These are phyloP conservation scores for Macaca nemestrina DNA, from an alignment of 2,113 vertebrate species.

Conservation along the genomic window DNA sequence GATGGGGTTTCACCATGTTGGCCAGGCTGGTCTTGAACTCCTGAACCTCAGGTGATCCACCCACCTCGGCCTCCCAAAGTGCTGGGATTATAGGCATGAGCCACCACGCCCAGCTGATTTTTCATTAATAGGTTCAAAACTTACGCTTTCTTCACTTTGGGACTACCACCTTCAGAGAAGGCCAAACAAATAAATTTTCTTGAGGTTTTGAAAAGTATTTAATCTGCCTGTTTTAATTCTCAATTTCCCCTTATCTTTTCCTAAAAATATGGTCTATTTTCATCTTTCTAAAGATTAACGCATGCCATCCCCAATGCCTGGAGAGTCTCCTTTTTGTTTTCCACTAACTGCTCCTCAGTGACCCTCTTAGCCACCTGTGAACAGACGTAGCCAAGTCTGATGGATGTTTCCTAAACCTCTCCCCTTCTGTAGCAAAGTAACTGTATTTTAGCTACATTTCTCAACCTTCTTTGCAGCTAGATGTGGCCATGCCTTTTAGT, in stretches of 20 bases:
- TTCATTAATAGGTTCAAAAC: neutral
- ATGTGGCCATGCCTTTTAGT: neutral
- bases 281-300: neutral
- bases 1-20: too few species aligned
- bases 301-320: neutral
- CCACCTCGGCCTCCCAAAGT: too few species aligned
- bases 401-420: neutral
- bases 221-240: neutral
- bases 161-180: neutral
- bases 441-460: neutral
- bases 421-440: neutral
- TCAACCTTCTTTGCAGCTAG: neutral
- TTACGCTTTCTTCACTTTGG: neutral
- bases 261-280: neutral
- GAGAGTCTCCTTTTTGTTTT: neutral
- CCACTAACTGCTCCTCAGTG: neutral
- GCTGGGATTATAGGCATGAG: too few species aligned
- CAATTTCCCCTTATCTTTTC: neutral
- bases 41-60: too few species aligned
- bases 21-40: too few species aligned
- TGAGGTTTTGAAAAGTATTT: neutral
- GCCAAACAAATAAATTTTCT: neutral
- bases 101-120: too few species aligned
- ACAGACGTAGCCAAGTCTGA: neutral
- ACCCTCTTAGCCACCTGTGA: neutral